A percentile compares a stretch with the other conserved stretches of the same genome.
Evolutionary conservation across 1,140 invertebrate species (phyloP).

Genomic region (Drosophila rhopaloa): DNA sequence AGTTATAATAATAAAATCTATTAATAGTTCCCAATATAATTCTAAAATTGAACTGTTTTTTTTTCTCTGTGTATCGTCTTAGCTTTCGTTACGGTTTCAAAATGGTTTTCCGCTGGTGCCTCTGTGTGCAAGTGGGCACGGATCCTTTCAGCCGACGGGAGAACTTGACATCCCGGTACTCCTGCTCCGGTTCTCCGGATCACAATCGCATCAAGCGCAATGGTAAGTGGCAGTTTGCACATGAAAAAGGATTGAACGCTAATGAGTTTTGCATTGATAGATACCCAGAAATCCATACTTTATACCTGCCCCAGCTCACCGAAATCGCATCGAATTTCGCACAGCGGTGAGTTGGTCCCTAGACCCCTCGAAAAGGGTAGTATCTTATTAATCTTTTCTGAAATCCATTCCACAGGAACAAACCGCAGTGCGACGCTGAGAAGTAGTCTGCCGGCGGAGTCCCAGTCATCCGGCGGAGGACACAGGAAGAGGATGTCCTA

Average conservation of each 20-base stretch:
- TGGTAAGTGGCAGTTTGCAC: slow-evolving; percentile 85
- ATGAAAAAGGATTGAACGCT: slow-evolving; percentile 10
- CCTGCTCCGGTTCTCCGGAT: slow-evolving; percentile 89
- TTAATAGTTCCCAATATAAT: no score
- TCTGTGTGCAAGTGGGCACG: slow-evolving; percentile 88
- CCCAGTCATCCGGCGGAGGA: slow-evolving; percentile 1
- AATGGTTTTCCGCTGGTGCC: slow-evolving; percentile 93
- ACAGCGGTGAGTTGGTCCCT: slow-evolving; percentile 64
- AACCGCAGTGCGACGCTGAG: slow-evolving; percentile 48
- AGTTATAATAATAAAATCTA: no score
- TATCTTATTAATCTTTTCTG: background rate
- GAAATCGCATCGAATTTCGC: slow-evolving; percentile 78
- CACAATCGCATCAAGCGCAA: slow-evolving; percentile 89
- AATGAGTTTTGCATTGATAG: slow-evolving; percentile 40
- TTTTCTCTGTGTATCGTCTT: slow-evolving; percentile 30
- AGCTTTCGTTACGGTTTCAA: slow-evolving; percentile 95
- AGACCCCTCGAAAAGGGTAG: background rate
- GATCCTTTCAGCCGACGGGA: slow-evolving; percentile 88
- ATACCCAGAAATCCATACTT: slow-evolving; percentile 84
- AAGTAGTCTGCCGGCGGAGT: slow-evolving; percentile 33
- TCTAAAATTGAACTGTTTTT: background rate
- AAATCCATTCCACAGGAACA: slow-evolving; percentile 25
- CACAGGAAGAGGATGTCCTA: slow-evolving; percentile 38
- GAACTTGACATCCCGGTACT: slow-evolving; percentile 89
- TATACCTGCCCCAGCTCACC: slow-evolving; percentile 82